A percentile compares a stretch with the other conserved stretches of the same genome.
Evolutionary conservation across 30 jellyfish, hydroid and myxozoan species (phyloP).

Genomic region (Haliclystus octoradiatus): DNA sequence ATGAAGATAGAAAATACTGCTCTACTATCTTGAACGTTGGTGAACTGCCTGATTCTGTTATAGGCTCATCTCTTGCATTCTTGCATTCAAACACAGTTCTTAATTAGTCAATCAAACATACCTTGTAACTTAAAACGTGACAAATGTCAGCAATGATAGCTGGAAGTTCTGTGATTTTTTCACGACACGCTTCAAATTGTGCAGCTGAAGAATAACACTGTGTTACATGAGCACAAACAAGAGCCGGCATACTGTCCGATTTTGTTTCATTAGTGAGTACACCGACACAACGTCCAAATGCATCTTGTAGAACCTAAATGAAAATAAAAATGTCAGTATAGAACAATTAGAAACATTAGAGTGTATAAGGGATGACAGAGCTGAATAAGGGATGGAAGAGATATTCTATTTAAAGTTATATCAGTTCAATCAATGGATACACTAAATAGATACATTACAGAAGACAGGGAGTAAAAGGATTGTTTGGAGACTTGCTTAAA

Average conservation of each 20-base stretch:
- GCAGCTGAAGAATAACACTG: slow-evolving; percentile 90
- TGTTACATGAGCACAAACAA: slow-evolving; percentile 45
- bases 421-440: no score
- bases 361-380: no score
- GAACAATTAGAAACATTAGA: neutral
- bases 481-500: no score
- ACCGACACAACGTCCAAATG: slow-evolving; percentile 60
- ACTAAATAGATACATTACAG: no score
- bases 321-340: neutral
- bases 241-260: slow-evolving; percentile 40
- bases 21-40: no score
- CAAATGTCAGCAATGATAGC: slow-evolving; percentile 56
- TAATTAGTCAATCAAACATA: slow-evolving; percentile 1
- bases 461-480: no score
- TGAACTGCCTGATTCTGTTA: no score
- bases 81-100: no score
- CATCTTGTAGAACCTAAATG: slow-evolving; percentile 69
- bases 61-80: no score
- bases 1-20: no score
- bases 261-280: slow-evolving; percentile 20
- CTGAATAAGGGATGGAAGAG: no score
- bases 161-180: slow-evolving; percentile 84
- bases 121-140: slow-evolving; percentile 49
- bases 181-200: slow-evolving; percentile 89
- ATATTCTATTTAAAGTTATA: no score